phyloP scores from a whole-genome alignment of 2,797 vertebrate species.

The Alfaro cultratus region DNA sequence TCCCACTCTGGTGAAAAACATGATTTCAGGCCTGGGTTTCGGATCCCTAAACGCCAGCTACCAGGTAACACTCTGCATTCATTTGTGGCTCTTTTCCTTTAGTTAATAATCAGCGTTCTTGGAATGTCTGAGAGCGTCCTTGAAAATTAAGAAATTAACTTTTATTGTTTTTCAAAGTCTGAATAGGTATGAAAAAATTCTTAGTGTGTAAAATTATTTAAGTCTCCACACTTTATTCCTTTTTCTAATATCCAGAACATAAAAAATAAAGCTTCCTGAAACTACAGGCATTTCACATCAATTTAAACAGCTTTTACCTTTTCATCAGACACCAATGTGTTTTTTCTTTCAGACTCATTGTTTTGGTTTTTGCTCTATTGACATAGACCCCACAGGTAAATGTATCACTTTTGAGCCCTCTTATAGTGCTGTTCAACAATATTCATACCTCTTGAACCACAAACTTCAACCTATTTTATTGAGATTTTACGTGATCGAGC shows the following conservation, averaged over 20 bases:
- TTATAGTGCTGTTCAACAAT: background rate
- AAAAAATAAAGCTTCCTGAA: background rate
- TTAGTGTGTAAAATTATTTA: background rate
- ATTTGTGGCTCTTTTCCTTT: background rate
- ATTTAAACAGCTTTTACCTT: background rate
- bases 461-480: background rate
- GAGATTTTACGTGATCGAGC: background rate
- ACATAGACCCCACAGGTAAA: background rate
- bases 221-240: background rate
- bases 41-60: slow-evolving; percentile 98
- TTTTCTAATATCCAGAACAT: background rate
- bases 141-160: background rate
- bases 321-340: background rate
- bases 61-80: slow-evolving; percentile 84
- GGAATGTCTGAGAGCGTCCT: background rate
- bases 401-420: background rate
- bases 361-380: background rate
- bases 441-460: background rate
- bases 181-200: background rate
- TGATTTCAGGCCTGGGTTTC: slow-evolving; percentile 97
- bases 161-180: background rate
- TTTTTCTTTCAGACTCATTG: background rate
- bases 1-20: slow-evolving; percentile 98
- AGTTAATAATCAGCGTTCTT: slow-evolving; percentile 27
- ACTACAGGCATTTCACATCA: background rate